Evolutionary conservation across 1,140 invertebrate genomes (phyloP).

Genomic region (Gryllus bimaculatus): DNA sequence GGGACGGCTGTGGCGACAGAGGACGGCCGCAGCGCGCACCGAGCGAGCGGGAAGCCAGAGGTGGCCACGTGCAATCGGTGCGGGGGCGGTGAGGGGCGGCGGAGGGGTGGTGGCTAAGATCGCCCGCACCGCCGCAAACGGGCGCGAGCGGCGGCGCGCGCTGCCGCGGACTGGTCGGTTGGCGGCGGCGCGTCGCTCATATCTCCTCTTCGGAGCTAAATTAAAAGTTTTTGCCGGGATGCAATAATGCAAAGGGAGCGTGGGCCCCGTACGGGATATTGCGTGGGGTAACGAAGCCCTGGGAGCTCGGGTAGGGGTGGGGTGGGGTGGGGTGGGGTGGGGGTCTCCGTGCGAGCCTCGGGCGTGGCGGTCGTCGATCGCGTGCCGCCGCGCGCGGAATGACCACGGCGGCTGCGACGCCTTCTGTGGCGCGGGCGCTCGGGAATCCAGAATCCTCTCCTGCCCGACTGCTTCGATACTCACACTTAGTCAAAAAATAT

Average conservation of each 20-base stretch:
- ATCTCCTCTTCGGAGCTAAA: background rate
- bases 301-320: background rate
- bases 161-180: background rate
- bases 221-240: conserved; percentile 4
- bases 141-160: too few species aligned
- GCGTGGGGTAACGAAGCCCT: background rate
- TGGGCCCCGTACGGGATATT: background rate
- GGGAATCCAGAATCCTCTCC: too few species aligned
- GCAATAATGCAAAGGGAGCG: background rate
- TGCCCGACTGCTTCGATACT: too few species aligned
- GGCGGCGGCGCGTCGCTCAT: background rate
- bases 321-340: too few species aligned
- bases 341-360: background rate
- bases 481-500: too few species aligned
- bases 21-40: too few species aligned
- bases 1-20: too few species aligned
- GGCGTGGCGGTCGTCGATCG: too few species aligned
- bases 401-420: too few species aligned
- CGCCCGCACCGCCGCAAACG: background rate
- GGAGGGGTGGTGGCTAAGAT: background rate
- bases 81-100: too few species aligned
- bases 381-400: too few species aligned
- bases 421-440: too few species aligned
- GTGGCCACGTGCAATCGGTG: background rate
- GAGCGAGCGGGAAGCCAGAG: background rate